Evolutionary conservation across 1,140 invertebrate species (phyloP).

Genomic region (Pseudomyrmex sp.): DNA sequence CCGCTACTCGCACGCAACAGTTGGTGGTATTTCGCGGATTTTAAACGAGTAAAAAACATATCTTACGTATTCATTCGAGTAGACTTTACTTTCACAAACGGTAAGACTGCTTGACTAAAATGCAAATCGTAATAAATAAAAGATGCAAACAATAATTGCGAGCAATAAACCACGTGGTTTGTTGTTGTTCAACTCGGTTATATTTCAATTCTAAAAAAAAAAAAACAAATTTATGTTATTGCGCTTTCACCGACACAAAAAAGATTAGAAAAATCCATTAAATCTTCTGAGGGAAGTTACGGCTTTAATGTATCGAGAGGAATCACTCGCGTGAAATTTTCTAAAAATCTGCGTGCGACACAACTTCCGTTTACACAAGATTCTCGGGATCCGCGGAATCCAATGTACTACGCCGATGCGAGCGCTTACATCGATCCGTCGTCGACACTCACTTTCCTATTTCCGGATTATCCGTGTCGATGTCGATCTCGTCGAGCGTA

Average conservation of each 20-base stretch:
- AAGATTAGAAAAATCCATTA: no score
- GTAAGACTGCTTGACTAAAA: background rate
- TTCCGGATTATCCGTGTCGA: slow-evolving; percentile 78
- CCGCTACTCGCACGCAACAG: background rate
- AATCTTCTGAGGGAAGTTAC: no score
- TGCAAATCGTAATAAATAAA: background rate
- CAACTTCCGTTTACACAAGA: background rate
- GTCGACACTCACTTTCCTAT: slow-evolving; percentile 78
- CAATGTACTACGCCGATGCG: no score
- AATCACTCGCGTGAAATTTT: no score
- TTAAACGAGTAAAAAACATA: background rate
- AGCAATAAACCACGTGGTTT: no score
- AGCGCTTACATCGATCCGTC: background rate
- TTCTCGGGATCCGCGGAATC: slow-evolving; percentile 6
- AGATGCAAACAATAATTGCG: background rate
- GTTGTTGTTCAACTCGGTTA: no score
- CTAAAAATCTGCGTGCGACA: background rate
- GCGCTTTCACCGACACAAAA: no score
- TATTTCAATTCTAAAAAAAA: no score
- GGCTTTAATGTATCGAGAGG: no score
- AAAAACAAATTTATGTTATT: no score
- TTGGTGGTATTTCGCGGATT: background rate
- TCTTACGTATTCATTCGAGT: background rate
- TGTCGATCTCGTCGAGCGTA: slow-evolving; percentile 72
- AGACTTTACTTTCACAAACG: background rate